Percentiles rank a stretch among this genome's conserved stretches.
Evolutionary conservation across 53 echinoderm and acorn worm species (phyloP).

Genomic region (Apostichopus leukothele): DNA sequence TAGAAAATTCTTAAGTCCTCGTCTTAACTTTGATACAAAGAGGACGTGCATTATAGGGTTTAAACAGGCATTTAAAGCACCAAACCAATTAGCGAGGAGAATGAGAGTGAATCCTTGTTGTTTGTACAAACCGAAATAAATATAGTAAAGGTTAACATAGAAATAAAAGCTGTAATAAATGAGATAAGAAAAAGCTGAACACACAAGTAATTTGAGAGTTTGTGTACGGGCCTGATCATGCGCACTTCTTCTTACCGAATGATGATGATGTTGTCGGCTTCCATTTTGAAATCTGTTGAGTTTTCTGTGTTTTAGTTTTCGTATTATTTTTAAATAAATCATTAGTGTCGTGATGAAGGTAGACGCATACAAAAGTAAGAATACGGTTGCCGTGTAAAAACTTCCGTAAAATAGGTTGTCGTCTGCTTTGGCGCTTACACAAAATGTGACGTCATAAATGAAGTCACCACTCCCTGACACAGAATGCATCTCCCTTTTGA

Average conservation of each 20-base stretch:
- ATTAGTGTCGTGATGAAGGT: constrained; percentile 65
- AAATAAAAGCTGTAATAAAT: constrained; percentile 86
- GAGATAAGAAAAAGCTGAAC: constrained; percentile 73
- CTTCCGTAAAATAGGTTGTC: constrained; percentile 63
- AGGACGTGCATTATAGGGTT: constrained; percentile 73
- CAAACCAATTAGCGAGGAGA: constrained; percentile 76
- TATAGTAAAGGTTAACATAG: constrained; percentile 79
- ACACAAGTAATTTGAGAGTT: constrained; percentile 65
- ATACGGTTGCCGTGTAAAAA: constrained; percentile 73
- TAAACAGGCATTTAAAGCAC: constrained; percentile 75
- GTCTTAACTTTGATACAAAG: constrained; percentile 56
- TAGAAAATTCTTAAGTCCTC: constrained; percentile 24
- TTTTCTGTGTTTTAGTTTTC: constrained; percentile 53
- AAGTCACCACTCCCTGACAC: constrained; percentile 38
- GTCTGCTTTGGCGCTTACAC: constrained; percentile 68
- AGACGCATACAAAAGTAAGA: constrained; percentile 78
- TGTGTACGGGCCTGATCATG: constrained; percentile 56
- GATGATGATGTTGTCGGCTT: neutral
- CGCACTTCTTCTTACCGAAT: constrained; percentile 5
- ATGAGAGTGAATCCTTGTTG: constrained; percentile 67
- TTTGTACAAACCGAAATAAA: constrained; percentile 74
- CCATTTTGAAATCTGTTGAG: neutral
- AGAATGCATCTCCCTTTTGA: constrained; percentile 50
- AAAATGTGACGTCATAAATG: constrained; percentile 64
- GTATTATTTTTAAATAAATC: constrained; percentile 75